Percentiles rank a stretch among this genome's conserved stretches.
These are phyloP conservation scores for Elanoides forficatus DNA, from an alignment of 2,113 vertebrate genomes.

Conservation along the genomic window DNA sequence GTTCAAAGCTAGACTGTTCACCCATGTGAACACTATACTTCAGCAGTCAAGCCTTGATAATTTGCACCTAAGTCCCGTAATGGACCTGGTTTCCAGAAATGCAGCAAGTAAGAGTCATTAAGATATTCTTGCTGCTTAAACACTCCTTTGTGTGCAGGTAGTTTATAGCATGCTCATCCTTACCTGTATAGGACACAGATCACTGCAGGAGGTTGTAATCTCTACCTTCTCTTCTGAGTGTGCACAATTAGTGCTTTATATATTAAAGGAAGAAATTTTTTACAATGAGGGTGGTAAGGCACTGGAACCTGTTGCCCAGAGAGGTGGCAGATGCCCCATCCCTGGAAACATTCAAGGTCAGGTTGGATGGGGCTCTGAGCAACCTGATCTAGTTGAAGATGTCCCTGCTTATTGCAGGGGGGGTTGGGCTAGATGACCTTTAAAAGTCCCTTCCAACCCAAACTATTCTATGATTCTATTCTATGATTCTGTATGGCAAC, in stretches of 20 bases:
- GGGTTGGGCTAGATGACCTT: not conserved
- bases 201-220: not conserved
- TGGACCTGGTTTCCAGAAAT: not conserved
- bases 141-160: not conserved
- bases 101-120: not conserved
- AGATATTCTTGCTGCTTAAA: not conserved
- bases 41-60: not conserved
- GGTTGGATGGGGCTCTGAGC: rapidly evolving
- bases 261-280: not conserved
- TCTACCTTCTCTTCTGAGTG: not conserved
- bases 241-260: not conserved
- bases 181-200: not conserved
- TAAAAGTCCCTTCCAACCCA: not conserved
- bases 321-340: not conserved
- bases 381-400: not conserved
- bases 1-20: not conserved
- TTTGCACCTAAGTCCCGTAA: not conserved
- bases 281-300: not conserved
- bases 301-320: not conserved
- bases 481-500: not conserved
- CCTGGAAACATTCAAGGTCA: not conserved
- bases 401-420: not conserved
- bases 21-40: not conserved
- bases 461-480: not conserved
- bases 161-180: not conserved